Base-by-base conservation (phyloP, 2,888 invertebrate species). In the Perizoma affinitatum region DNA sequence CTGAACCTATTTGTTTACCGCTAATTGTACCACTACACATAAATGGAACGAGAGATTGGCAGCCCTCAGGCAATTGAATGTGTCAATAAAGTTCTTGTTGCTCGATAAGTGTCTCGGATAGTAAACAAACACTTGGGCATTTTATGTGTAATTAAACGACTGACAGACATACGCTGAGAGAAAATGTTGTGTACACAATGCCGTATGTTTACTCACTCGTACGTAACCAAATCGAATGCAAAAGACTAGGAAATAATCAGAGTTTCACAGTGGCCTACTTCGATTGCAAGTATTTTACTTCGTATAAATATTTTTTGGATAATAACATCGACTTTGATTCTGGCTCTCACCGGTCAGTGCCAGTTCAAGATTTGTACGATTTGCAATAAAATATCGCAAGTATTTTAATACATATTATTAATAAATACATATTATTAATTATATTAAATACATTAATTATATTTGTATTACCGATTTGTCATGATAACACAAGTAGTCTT, bases 71-170 rank as follows among this genome's bases (percentile, higher is more conserved):
- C 74, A 76, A 83, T 81, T 81, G 79, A 79, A 77, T 77, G 78
- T 80, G 84, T 84, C 86, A 85, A 86, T 87, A 87, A 85, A 84
- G 79, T 72, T 75, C 76, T 77, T 81, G 80, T 83, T 86, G 83
- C 78, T 78, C 79, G 81, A 82, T 82, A 82, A 86, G 84, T 84
- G 85, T 83, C 82, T 75, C 75, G 74, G 74, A 78, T 77, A 74
- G 82, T 83, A 82, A 87, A 84, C 84, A 83, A 75, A 76, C 80
- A 78, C 77, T 83, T 81, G 79, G 80, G 74, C 81, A 79, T 80
- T 89, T 88, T 87, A 87, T 86, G 84, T 87, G 85, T 82, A 86
- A 87, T 88, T 86, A 88, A 87, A 84, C 74, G 73, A 71, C 69
- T 67, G 71, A 66, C 67, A 66, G 70, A 62, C 57, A 63, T 60